Percentiles rank a stretch among this genome's conserved stretches.
These are phyloP conservation scores for Conops quadrifasciatus DNA, from an alignment of 2,888 invertebrate genomes.

Conservation along the genomic window DNA sequence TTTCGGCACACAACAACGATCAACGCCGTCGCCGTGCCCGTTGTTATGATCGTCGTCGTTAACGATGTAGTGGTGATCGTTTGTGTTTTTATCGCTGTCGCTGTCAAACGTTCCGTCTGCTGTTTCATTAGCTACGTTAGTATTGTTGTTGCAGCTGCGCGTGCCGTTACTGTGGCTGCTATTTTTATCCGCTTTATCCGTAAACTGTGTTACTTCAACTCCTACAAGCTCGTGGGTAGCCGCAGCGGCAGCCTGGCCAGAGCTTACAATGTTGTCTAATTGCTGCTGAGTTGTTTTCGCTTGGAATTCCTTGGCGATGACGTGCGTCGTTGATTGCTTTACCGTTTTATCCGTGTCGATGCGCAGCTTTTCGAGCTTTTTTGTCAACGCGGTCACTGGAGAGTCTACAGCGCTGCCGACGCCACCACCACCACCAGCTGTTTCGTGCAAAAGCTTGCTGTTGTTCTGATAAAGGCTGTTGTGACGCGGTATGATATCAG, in stretches of 20 bases:
- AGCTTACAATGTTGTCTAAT: constrained; percentile 8
- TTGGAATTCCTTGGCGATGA: constrained; percentile 39
- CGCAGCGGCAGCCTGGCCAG: neutral
- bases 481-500: constrained; percentile 66
- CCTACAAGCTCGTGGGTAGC: neutral
- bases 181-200: constrained; percentile 10
- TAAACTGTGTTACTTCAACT: constrained; percentile 2
- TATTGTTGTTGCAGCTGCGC: constrained; percentile 33
- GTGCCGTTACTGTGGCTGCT: constrained; percentile 27
- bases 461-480: constrained; percentile 21
- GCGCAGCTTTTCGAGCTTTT: constrained; percentile 55
- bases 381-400: constrained; percentile 57
- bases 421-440: constrained; percentile 29
- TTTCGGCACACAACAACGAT: constrained; percentile 45
- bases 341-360: constrained; percentile 45
- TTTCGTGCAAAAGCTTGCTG: constrained; percentile 40
- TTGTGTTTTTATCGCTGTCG: constrained; percentile 37
- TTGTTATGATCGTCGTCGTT: constrained; percentile 33
- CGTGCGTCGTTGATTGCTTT: constrained; percentile 31
- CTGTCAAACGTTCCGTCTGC: constrained; percentile 34
- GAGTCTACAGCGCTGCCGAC: constrained; percentile 50
- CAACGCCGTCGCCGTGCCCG: constrained; percentile 34
- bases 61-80: constrained; percentile 44
- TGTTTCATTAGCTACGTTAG: constrained; percentile 31
- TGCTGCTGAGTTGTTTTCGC: constrained; percentile 30